A percentile compares a stretch with the other conserved stretches of the same genome.
Conservation (phyloP, 2,113 vertebrate species). For the Amazona guildingii region DNA sequence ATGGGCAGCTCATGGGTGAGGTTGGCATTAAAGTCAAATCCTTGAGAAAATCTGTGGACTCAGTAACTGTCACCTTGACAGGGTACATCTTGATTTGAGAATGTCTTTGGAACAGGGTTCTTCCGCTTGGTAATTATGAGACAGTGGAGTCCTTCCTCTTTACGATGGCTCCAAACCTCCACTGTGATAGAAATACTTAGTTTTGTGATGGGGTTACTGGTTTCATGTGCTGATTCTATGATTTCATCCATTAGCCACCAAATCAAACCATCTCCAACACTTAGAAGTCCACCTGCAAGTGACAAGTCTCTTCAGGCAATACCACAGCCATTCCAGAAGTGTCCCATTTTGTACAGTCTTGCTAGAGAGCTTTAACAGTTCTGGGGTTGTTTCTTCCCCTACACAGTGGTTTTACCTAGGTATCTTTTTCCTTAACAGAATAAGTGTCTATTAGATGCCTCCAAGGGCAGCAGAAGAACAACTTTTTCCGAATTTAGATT, state of each 20-base stretch:
- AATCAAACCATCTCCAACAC: neutral
- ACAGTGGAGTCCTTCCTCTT: neutral
- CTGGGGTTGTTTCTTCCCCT: accelerated
- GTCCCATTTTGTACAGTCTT: neutral
- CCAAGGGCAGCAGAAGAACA: neutral
- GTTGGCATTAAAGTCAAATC: neutral
- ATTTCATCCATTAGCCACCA: neutral
- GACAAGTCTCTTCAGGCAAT: neutral
- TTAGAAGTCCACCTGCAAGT: neutral
- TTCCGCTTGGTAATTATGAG: neutral
- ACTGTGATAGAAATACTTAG: neutral
- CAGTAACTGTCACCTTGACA: neutral
- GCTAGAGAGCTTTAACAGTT: neutral
- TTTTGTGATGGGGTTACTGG: neutral
- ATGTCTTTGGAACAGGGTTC: neutral
- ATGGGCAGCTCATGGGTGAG: neutral
- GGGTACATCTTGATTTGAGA: neutral
- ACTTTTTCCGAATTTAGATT: neutral
- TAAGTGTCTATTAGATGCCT: neutral
- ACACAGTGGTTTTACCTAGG: neutral
- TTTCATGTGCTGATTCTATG: neutral
- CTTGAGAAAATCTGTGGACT: neutral
- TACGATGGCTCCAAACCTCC: neutral
- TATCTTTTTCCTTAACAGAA: neutral
- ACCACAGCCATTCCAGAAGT: neutral